Evolutionary conservation across 1,140 invertebrate species (phyloP), one percentile per base, ranked within the genome.

Genomic region (Diuraphis noxia): DNA sequence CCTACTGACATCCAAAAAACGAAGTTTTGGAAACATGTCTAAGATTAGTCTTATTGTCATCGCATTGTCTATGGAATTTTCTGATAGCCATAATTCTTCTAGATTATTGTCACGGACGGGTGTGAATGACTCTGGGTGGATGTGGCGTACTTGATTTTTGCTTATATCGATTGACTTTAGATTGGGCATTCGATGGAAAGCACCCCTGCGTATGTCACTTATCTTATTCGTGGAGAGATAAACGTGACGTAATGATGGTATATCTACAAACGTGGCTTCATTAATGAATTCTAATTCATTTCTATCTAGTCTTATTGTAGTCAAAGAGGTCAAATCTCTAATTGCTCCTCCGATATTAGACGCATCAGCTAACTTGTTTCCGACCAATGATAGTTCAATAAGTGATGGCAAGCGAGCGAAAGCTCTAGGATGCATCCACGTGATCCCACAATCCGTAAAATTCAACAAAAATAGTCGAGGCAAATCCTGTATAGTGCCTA

Each of bases 51-150:
- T 94, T 85, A 97, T 93, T 93, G 96, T 96, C 36, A 95, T 95
- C 30, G 97, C 95, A 92, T 97, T 96, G 90, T 95, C 95, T 17
- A 98, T 95, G 93, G 97, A 95, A 93, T 98, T 98, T 92, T 96
- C 95, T 34, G 96, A 95, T 10, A 97, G 94, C 94, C 95, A 96
- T 25, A 98, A 93, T 93, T 97, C 96, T 93, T 98, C 97, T 40
- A 98, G 94, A 19, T 95, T 95, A 92, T 95, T 96, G 36, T 93
- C 92, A 43, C 92, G 93, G 25, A 93, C 94, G 92, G 97, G 96
- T 4, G 97, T 94, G 93, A 98, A 96, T 92, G 97, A 96, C 93
- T 97, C 96, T 2, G 97, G 96, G 93, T 97, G 96, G 46, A 98
- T 95, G 91, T 96, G 95, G 40, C 95, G 95, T n/a, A 98, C 95